A percentile compares a stretch with the other conserved stretches of the same genome.
Conservation (phyloP, 2,797 vertebrate species). For the Poecilia gillii region DNA sequence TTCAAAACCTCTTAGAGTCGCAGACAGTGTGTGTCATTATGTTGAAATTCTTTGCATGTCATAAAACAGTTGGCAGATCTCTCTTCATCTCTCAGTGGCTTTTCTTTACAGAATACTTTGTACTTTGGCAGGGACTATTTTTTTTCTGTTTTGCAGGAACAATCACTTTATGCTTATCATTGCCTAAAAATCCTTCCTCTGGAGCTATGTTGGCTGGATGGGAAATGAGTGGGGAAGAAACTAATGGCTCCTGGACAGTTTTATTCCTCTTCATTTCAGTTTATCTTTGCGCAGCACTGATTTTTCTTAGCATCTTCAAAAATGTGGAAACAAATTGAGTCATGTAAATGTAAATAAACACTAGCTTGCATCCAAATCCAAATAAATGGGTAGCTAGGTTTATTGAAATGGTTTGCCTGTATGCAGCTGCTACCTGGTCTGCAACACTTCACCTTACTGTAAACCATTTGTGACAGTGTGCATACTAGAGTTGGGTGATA, state of each 20-base stretch:
- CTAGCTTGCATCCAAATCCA: constrained; percentile 69
- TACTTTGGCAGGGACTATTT: constrained; percentile 3
- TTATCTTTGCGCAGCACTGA: neutral
- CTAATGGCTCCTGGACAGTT: neutral
- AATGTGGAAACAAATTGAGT: constrained; percentile 62
- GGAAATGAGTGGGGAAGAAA: neutral
- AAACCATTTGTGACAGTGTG: constrained; percentile 74
- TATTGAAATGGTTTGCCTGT: constrained; percentile 60
- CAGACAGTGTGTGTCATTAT: constrained; percentile 28
- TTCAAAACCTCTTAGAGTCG: constrained; percentile 42
- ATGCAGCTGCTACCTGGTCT: constrained; percentile 72
- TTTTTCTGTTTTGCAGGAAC: neutral
- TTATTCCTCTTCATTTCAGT: neutral
- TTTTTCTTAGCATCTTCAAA: constrained; percentile 45
- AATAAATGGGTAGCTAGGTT: constrained; percentile 63
- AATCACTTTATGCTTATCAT: neutral
- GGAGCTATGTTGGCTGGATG: neutral
- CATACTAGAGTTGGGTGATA: constrained; percentile 65
- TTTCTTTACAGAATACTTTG: constrained; percentile 3
- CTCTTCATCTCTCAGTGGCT: neutral
- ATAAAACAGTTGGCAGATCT: constrained; percentile 24
- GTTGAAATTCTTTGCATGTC: constrained; percentile 47
- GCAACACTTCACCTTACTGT: constrained; percentile 77
- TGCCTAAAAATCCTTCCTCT: neutral
- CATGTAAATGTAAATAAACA: constrained; percentile 78